These are phyloP conservation scores for Sclerurus mexicanus DNA, from an alignment of 2,113 vertebrate genomes.

Conservation along the genomic window DNA sequence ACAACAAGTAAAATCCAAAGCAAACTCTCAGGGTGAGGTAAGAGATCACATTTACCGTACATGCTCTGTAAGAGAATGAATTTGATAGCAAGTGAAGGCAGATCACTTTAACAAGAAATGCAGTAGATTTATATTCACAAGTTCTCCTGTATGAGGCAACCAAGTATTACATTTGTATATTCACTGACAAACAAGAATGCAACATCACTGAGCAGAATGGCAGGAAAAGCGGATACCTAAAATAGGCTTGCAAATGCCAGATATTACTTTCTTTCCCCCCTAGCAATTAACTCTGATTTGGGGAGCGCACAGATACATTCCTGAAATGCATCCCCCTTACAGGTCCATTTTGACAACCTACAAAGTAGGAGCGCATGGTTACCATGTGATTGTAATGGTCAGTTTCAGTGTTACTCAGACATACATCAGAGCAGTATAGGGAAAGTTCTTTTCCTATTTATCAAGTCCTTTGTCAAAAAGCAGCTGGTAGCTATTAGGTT, in stretches of 20 bases:
- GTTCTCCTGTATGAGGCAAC: background rate
- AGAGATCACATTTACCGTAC: background rate
- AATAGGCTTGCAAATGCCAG: rapidly evolving
- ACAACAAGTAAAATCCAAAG: background rate
- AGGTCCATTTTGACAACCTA: background rate
- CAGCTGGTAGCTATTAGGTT: background rate
- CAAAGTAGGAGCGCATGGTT: background rate
- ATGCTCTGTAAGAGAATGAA: background rate
- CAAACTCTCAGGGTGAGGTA: background rate
- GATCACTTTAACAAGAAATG: background rate
- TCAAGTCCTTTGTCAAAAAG: background rate
- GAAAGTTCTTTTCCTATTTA: background rate
- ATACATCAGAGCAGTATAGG: background rate
- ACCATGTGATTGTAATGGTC: background rate
- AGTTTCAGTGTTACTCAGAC: background rate
- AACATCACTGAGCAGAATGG: background rate
- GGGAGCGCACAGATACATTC: background rate
- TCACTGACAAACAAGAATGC: background rate
- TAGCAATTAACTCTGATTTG: background rate
- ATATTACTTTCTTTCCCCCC: too few species aligned
- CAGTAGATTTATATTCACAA: background rate
- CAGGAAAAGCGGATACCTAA: background rate
- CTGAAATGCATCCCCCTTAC: background rate
- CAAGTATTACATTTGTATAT: background rate
- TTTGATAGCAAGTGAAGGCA: background rate